Evolutionary conservation across 1,140 invertebrate genomes (phyloP), one percentile per base, ranked within the genome.

Genomic region (Listronotus bonariensis): DNA sequence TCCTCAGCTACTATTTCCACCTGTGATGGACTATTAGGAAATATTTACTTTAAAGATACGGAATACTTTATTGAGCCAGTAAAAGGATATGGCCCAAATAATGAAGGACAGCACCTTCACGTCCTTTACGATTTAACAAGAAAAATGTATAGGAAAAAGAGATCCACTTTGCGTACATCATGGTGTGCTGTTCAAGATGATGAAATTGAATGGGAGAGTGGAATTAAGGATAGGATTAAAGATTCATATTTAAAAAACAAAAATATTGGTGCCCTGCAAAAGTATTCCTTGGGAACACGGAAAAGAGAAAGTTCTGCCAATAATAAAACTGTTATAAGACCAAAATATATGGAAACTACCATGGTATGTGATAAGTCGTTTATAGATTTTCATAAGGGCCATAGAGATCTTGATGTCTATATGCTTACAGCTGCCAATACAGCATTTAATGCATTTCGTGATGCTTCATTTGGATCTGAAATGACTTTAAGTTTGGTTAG

Each of bases 401-500:
- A 54, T 26, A 84, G 82, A 59, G 83, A 89, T 72, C 76, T 86
- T 11, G 85, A 87, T 58, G 84, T 82, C 11, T 89, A 89, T 70
- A 80, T 89, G 7, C 72, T 89, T 9, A 88, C 87, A 2, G 78
- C 89, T n/a, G 88, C 89, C 83, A 89, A 89, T 72, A 88, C 88
- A 85, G 52, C 52, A 18, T 54, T 54, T 42, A 54, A 54, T 20
- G 52, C 52, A 17, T 54, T 41, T 26, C 12, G 52, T 20, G 52
- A 54, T 54, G 52, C 34, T 17, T 41, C 52, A 10, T 54, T 54
- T 54, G 52, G 52, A 12, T 40, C 52, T 11, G 52, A 54, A 42
- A 12, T 54, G 12, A 54, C 52, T 18, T 34, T 54, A n/a, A 54
- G 52, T 41, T 18, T 54, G 10, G 52, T 54, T 8, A 40, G 52